Evolutionary conservation across 2,888 invertebrate species (phyloP).

Genomic region (Serrognathus titanus): DNA sequence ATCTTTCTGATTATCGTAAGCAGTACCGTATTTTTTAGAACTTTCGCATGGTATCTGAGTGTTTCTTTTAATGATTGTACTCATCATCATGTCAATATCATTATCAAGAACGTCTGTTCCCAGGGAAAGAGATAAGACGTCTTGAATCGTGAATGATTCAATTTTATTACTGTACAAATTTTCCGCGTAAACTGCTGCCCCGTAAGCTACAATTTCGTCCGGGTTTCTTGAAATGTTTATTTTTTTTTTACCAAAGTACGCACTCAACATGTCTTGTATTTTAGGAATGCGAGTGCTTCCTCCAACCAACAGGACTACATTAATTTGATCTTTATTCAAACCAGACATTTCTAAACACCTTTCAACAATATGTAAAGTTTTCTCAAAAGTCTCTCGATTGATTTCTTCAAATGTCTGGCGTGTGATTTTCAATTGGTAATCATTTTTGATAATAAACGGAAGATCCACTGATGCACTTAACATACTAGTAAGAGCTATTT

Average conservation of each 20-base stretch:
- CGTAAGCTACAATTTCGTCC: conserved; percentile 33
- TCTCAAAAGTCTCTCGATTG: conserved; percentile 19
- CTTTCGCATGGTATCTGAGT: conserved; percentile 20
- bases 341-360: conserved; percentile 23
- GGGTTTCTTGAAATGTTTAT: conserved; percentile 28
- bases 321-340: conserved; percentile 24
- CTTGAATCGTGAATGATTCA: not conserved
- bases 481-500: conserved; percentile 4
- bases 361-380: conserved; percentile 24
- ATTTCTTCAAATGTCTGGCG: conserved; percentile 29
- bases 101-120: conserved; percentile 18
- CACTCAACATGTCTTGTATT: conserved; percentile 23
- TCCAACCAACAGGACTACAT: conserved; percentile 32
- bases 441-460: conserved; percentile 3
- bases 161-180: conserved; percentile 21
- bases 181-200: conserved; percentile 30
- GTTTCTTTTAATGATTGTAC: conserved; percentile 27
- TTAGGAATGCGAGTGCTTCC: conserved; percentile 34
- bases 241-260: conserved; percentile 25
- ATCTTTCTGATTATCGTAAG: conserved; percentile 20
- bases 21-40: conserved; percentile 9
- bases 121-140: not conserved
- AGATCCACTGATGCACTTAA: not conserved
- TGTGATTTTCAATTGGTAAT: conserved; percentile 10
- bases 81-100: conserved; percentile 20